A percentile compares a stretch with the other conserved stretches of the same genome.
phyloP scores from a whole-genome alignment of 1,140 invertebrate genomes.

The Andrena cerasifolii region DNA sequence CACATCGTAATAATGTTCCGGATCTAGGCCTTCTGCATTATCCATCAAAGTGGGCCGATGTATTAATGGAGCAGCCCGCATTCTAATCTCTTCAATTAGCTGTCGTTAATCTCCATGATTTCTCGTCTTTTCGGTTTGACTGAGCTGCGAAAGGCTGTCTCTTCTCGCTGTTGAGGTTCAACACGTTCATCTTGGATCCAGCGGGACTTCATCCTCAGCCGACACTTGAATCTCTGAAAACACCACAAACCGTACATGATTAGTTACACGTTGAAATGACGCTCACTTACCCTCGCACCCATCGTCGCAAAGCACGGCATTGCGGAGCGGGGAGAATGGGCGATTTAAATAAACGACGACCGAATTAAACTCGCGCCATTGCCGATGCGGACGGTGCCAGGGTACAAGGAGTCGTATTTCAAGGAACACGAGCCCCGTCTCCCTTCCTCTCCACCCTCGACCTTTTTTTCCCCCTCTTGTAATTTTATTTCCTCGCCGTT shows the following conservation, averaged over 20 bases:
- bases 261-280: not conserved
- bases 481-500: slow-evolving; percentile 75
- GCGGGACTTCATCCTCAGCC: too few relatives aligned
- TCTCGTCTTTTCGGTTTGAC: slow-evolving; percentile 25
- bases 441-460: slow-evolving; percentile 7
- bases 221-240: too few relatives aligned
- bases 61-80: slow-evolving; percentile 44
- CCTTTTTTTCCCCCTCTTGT: slow-evolving; percentile 60
- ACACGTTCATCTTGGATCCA: too few relatives aligned
- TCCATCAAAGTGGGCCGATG: slow-evolving; percentile 45
- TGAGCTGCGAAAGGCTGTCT: slow-evolving; percentile 1
- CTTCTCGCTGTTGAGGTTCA: not conserved
- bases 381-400: slow-evolving; percentile 68
- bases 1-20: slow-evolving; percentile 41
- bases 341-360: slow-evolving; percentile 79
- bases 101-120: slow-evolving; percentile 50
- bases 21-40: slow-evolving; percentile 55
- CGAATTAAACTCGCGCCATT: slow-evolving; percentile 77
- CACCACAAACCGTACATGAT: not conserved
- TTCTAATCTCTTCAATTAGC: slow-evolving; percentile 43
- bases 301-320: slow-evolving; percentile 5
- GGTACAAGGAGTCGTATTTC: slow-evolving; percentile 58
- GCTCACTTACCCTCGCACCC: not conserved
- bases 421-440: slow-evolving; percentile 31
- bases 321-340: too few relatives aligned